Conservation (phyloP, 2,113 vertebrate genomes). For the Phodopus roborovskii region DNA sequence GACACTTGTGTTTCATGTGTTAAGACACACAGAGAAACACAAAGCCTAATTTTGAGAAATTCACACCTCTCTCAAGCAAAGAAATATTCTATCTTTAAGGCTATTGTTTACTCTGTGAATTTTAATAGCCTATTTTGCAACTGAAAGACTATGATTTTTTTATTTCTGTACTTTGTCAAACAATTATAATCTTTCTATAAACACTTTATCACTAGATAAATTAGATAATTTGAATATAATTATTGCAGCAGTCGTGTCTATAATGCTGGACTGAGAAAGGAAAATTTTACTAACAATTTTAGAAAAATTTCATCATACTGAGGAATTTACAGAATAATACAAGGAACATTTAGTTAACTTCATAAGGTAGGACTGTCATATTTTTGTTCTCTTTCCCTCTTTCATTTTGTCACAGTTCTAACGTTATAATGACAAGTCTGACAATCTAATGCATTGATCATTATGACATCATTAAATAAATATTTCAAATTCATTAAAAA, state of each 20-base stretch:
- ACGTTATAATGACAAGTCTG: neutral
- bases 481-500: neutral
- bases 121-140: conserved; percentile 45
- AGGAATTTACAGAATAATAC: neutral
- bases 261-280: neutral
- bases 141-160: conserved; percentile 16
- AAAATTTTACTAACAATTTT: neutral
- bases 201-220: neutral
- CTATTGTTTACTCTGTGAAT: neutral
- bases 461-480: neutral
- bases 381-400: neutral
- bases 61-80: neutral
- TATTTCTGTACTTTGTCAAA: conserved; percentile 17
- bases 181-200: neutral
- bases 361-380: neutral
- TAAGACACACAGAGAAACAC: neutral
- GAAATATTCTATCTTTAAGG: conserved; percentile 5
- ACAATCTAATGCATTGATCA: neutral
- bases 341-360: neutral
- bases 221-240: neutral
- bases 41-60: neutral
- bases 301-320: neutral
- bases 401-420: neutral
- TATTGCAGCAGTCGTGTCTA: neutral
- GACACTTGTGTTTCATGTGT: neutral